Base-by-base conservation (phyloP, 2,888 invertebrate species). In the Acanthosepion lycidas region DNA sequence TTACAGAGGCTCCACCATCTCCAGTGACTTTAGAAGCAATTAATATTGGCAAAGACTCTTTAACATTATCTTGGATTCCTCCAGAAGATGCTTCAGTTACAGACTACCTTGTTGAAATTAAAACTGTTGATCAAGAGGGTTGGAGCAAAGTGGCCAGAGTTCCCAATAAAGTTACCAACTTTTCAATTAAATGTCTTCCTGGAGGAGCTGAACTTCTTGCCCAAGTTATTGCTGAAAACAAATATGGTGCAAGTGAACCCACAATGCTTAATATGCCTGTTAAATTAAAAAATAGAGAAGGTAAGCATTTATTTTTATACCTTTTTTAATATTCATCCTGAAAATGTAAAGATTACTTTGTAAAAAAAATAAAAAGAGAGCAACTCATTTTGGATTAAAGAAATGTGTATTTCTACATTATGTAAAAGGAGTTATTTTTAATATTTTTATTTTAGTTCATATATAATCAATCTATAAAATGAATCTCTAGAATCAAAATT, bases 221-320 rank as follows among this genome's bases (percentile, higher is more conserved):
- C 98, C 98, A 99, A 95, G 98, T 99, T 23, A 98, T 98, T 96
- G 99, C 99, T 0, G 98, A 98, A 96, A 99, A 99, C 95, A 96
- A 97, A n/a, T 96, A 97, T 28, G 97, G 97, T 28, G 93, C 95
- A 48, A 96, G 97, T 94, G 95, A 96, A 94, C 97, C 97, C 33
- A 95, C 96, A 91, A 97, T 97, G 95, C 95, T 97, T 59, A 96
- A 96, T 91, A 96, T 96, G 48, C 96, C 97, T 49, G 96, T 97
- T 78, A n/a, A 33, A 78, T n/a, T 78, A 5, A 6, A n/a, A 78
- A 78, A n/a, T n/a, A 78, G 9, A 33, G n/a, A 78, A 33, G 78
- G 78, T 78, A 78, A 78, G 78, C n/a, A 78, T 78, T n/a, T 15
- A 28, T 28, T 78, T 78, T 64, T 6, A 26, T 26, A 9, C 8